These are phyloP conservation scores for Leucania comma DNA, from an alignment of 2,888 invertebrate species.

Conservation along the genomic window DNA sequence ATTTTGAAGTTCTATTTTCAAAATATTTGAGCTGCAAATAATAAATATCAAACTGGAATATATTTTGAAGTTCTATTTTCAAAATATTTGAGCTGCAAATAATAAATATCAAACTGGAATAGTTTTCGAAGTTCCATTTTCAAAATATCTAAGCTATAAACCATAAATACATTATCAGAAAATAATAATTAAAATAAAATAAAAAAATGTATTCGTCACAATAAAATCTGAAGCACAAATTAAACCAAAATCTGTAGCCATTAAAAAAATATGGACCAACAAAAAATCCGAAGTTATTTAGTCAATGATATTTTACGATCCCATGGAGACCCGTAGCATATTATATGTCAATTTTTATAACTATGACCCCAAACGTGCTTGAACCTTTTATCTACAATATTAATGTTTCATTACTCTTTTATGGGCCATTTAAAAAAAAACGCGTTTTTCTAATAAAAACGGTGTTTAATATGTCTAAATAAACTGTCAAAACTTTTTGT, in stretches of 20 bases:
- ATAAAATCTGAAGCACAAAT: background rate
- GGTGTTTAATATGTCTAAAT: slow-evolving; percentile 43
- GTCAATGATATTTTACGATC: slow-evolving; percentile 73
- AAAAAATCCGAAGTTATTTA: slow-evolving; percentile 69
- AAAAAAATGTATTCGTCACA: background rate
- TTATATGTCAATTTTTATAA: slow-evolving; percentile 80
- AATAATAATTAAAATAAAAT: background rate
- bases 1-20: too few relatives aligned
- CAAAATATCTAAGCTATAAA: background rate
- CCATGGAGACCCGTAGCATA: slow-evolving; percentile 68
- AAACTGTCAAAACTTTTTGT: slow-evolving; percentile 32
- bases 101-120: background rate
- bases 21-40: too few relatives aligned
- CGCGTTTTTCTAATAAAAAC: slow-evolving; percentile 50
- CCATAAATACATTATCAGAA: background rate
- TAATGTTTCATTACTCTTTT: slow-evolving; percentile 77
- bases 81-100: too few relatives aligned
- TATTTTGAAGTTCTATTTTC: too few relatives aligned
- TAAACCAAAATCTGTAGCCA: slow-evolving; percentile 2
- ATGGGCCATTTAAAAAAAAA: slow-evolving; percentile 70
- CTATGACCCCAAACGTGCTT: slow-evolving; percentile 71
- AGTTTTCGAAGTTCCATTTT: background rate
- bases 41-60: too few relatives aligned
- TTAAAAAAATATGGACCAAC: slow-evolving; percentile 68
- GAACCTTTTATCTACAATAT: slow-evolving; percentile 77